Base-by-base conservation (phyloP, 2,888 invertebrate genomes). In the Nezara viridula region DNA sequence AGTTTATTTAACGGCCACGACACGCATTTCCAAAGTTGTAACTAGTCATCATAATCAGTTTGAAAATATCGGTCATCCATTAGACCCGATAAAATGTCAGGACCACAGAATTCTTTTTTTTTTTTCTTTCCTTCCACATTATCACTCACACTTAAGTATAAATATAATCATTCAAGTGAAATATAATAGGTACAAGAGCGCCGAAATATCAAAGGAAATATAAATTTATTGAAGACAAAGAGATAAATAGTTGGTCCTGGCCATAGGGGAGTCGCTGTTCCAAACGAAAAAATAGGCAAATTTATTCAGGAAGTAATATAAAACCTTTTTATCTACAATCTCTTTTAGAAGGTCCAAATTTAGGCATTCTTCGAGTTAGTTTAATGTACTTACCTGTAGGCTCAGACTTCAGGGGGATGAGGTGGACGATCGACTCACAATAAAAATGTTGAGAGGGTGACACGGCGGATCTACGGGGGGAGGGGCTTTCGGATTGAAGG, bases 291-390 rank as follows among this genome's bases (percentile, higher is more conserved):
- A 19, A 60, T 60, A 73, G 66, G 66, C 32, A 73, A 73, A 73
- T 73, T 73, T 73, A 73, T 73, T 73, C 66, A 6, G 19, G 37
- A 7, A 27, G 66, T 73, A 73, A 73, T 73, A 37, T 73, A 73
- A 81, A 81, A 81, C 77, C 77, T 24, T 40, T 73, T 44, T 77
- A 77, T 81, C 81, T 44, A 40, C 24, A 24, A 81, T 81, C 81
- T 44, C 14, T n/a, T n/a, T 81, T n/a, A 12, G 44, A 44, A 40
- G 44, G 2, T 6, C 10, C n/a, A 16, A 81, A 81, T n/a, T 66
- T 19, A 19, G 32, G 1, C 19, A 16, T 66, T 66, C 66, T 32
- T 40, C 77, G 6, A 40, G 44, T 44, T 44, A 44, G n/a, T 44
- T 81, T 44, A 44, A 44, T 81, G 44, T 81, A 44, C 40, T 44